Conservation (phyloP, 2,888 invertebrate genomes). For the Bunonema sp. region DNA sequence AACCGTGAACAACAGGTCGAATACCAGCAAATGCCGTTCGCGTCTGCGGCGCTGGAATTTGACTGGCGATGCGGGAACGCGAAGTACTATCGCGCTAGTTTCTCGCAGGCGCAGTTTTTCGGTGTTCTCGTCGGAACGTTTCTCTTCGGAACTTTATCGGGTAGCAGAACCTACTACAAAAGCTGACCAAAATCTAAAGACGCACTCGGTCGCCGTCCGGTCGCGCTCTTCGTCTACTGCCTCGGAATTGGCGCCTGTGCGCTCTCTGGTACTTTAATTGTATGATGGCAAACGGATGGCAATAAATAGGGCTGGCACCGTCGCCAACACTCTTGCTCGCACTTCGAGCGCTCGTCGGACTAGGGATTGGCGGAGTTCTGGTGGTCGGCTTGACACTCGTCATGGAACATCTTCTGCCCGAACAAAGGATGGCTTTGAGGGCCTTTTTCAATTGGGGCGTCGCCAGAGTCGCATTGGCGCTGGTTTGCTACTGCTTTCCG, state of each 20-base stretch:
- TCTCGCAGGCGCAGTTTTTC: slow-evolving; percentile 13
- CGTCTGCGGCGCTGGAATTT: slow-evolving; percentile 32
- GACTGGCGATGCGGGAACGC: slow-evolving; percentile 31
- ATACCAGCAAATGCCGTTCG: slow-evolving; percentile 25
- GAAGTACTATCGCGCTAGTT: slow-evolving; percentile 22
- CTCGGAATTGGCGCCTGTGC: slow-evolving; percentile 23
- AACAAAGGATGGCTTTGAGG: slow-evolving; percentile 39
- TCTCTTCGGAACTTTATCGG: slow-evolving; percentile 22
- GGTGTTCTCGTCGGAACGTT: slow-evolving; percentile 20
- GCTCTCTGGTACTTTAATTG: slow-evolving; percentile 22
- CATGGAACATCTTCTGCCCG: slow-evolving; percentile 41
- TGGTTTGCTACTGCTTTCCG: slow-evolving; percentile 27
- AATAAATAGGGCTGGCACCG: slow-evolving; percentile 10
- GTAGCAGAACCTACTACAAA: no score
- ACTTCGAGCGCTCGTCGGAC: slow-evolving; percentile 18
- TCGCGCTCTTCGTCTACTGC: no score
- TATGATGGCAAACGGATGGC: no score
- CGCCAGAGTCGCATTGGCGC: slow-evolving; percentile 30
- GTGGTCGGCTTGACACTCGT: slow-evolving; percentile 41
- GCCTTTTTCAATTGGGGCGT: slow-evolving; percentile 44
- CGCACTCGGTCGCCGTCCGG: slow-evolving; percentile 9
- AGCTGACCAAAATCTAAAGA: no score
- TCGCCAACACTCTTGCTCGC: slow-evolving; percentile 9
- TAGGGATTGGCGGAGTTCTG: slow-evolving; percentile 14
- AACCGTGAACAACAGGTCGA: no score